Percentiles rank a stretch among this genome's conserved stretches.
Evolutionary conservation across 2,797 vertebrate species (phyloP).

Genomic region (Sebastes kiyomatsui): DNA sequence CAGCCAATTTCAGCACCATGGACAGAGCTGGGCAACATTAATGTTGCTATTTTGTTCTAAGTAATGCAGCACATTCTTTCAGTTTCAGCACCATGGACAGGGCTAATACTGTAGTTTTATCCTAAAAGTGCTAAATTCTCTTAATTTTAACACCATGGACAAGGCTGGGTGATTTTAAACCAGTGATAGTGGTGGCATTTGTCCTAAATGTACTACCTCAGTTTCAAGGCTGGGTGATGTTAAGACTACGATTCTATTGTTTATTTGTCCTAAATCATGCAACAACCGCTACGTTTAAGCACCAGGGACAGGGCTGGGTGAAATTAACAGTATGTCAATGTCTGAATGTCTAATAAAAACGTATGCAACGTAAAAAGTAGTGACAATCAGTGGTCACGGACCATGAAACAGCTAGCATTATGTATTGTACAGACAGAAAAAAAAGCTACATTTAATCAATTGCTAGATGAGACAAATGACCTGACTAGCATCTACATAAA

Average conservation of each 20-base stretch:
- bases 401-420: not conserved
- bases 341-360: not conserved
- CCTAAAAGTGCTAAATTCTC: not conserved
- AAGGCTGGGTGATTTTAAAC: not conserved
- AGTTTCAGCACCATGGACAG: not conserved
- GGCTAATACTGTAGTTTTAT: not conserved
- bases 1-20: not conserved
- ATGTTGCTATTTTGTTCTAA: not conserved
- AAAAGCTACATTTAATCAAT: not conserved
- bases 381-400: not conserved
- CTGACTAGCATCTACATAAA: not conserved
- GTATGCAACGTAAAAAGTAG: not conserved
- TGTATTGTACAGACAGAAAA: not conserved
- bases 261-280: not conserved
- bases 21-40: not conserved
- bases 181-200: not conserved
- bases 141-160: too few relatives aligned
- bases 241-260: not conserved
- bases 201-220: not conserved
- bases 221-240: not conserved
- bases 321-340: not conserved
- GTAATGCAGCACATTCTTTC: not conserved
- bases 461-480: not conserved
- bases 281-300: not conserved
- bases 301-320: not conserved